Evolutionary conservation across 1,140 invertebrate genomes (phyloP), one percentile per base, ranked within the genome.

Genomic region (Octopus bimaculoides): DNA sequence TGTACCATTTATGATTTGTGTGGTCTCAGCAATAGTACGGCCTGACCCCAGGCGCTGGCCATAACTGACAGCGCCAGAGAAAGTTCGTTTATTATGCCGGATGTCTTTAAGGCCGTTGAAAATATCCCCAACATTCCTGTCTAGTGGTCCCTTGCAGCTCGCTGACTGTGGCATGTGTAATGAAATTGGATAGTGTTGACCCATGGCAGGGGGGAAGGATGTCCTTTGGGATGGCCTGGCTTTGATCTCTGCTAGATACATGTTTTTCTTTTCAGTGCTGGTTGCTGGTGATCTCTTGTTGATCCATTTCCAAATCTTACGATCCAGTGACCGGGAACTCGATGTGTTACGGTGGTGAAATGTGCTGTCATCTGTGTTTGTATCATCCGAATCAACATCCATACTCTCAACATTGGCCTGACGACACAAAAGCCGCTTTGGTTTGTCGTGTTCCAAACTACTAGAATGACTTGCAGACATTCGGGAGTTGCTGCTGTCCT

Each of bases 51-150:
- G 17, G 4, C 66, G 17, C 14, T 71, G 66, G 17, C 66, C 66
- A 71, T 14, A n/a, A 71, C 66, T 71, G 66, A 71, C 5, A 14
- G 66, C 66, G 26, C 66, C 66, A 10, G 66, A 71, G 66, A 71
- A 71, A 17, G 66, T 71, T 14, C 66, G 66, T 71, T 71, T 71
- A 17, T 71, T 71, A 71, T 71, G 17, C 26, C 66, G 66, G 66
- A 71, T 71, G 26, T 71, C 66, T 14, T 71, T 71, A 20, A 71
- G 66, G 5, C 66, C 66, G 5, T 14, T 71, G 14, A 71, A 71
- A n/a, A 84, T 79, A 78, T 84, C 84, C 20, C 84, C 82, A 5
- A 79, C 26, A 81, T 81, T 84, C 0, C 83, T 41, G 56, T 82
- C 80, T 1, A 82, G 83, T 26, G 75, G 12, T 52, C 81, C 82